Evolutionary conservation across 2,113 vertebrate genomes (phyloP), one percentile per base, ranked within the genome.

Genomic region (Mesembrinibis cayennensis): DNA sequence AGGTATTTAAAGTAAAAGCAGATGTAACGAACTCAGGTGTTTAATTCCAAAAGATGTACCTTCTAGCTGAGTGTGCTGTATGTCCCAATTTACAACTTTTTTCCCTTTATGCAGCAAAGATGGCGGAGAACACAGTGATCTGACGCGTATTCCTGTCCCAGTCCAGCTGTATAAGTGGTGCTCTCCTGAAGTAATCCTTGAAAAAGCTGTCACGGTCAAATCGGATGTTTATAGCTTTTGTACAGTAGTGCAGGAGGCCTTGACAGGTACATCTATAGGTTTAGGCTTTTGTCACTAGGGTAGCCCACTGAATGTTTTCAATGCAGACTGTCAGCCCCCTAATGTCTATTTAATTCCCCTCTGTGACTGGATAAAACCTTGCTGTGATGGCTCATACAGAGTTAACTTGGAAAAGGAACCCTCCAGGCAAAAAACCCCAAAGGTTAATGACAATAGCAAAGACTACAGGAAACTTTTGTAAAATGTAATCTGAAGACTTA

Each of bases 181-280:
- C 3, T 97, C 98, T 77, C 98, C 98, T 7, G 98, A 98, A 93
- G 97, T 98, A 21, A 96, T 98, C 92, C 95, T 98, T 44, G 89
- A 93, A 56, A 98, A 86, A 61, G 32, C 50, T 58, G 95, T 95
- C 3, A 98, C 98, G 0, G 65, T 95, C 22, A 98, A 97, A 29
- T 98, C 98, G 0, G 98, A 98, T 38, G 23, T 98, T 82, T 98
- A 97, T 74, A 98, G 98, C 89, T 98, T 98, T 84, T 98, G 98
- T 61, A 26, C 97, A 7, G 95, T 98, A 74, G 66, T 98, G 79
- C 98, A 98, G 87, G 98, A 98, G 70, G 96, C 97, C 59, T 84
- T 98, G 93, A 98, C 98, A 98, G 98, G 98, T 98, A 96, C 40
- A 26, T 50, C 50, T 70, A 3, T 72, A 38, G 40, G 10, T 76